These are phyloP conservation scores for Alethe castanea DNA, from an alignment of 2,113 vertebrate genomes.

Conservation along the genomic window DNA sequence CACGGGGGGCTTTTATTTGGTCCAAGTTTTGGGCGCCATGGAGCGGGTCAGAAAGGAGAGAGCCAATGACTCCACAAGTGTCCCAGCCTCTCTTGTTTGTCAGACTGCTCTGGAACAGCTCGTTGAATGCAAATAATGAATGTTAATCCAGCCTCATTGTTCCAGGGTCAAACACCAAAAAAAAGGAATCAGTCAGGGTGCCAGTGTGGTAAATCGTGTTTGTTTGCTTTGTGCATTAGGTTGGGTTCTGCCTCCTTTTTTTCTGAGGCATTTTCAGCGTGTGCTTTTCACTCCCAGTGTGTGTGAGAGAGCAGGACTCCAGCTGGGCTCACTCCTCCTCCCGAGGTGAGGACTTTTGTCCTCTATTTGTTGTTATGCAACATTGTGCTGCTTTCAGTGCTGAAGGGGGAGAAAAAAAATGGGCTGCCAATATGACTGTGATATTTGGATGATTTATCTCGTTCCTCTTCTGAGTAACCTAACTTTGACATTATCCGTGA, in stretches of 20 bases:
- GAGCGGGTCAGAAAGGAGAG: background rate
- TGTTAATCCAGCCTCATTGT: slow-evolving; percentile 10
- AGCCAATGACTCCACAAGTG: background rate
- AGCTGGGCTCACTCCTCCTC: background rate
- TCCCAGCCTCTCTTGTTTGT: background rate
- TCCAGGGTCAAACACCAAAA: background rate
- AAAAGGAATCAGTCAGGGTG: background rate
- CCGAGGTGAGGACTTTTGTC: slow-evolving; percentile 36
- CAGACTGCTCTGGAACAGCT: background rate
- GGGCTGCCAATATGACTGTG: slow-evolving; percentile 21
- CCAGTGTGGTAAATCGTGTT: background rate
- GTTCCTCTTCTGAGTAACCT: slow-evolving; percentile 76
- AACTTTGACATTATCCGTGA: slow-evolving; percentile 82
- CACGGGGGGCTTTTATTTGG: background rate
- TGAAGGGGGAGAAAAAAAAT: background rate
- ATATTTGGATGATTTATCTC: slow-evolving; percentile 73
- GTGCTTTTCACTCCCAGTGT: background rate
- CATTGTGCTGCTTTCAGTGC: background rate
- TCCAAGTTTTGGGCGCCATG: background rate
- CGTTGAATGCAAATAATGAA: background rate
- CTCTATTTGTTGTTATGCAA: slow-evolving; percentile 43
- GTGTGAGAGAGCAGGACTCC: background rate
- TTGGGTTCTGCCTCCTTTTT: background rate
- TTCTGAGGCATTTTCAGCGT: background rate
- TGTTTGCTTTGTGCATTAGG: background rate